A percentile compares a stretch with the other conserved stretches of the same genome.
phyloP scores from a whole-genome alignment of 1,140 invertebrate genomes.

The Bombus huntii region DNA sequence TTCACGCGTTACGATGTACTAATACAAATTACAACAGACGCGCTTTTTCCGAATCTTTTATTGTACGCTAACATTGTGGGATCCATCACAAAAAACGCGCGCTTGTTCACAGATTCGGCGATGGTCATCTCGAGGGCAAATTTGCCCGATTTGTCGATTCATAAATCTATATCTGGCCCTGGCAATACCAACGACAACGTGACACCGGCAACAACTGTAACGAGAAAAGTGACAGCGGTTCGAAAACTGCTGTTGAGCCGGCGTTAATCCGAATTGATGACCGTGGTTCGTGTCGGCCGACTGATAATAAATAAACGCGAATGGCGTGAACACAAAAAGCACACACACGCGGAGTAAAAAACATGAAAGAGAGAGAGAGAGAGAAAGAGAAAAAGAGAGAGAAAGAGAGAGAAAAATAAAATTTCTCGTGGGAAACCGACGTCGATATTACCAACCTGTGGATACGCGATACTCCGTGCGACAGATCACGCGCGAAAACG shows the following conservation, averaged over 20 bases:
- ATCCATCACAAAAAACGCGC: no score
- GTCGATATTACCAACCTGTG: constrained; percentile 43
- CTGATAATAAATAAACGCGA: constrained; percentile 65
- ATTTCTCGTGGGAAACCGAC: neutral
- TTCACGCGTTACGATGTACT: no score
- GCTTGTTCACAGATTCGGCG: no score
- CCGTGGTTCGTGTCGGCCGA: constrained; percentile 8
- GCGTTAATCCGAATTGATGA: constrained; percentile 66
- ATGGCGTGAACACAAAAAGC: constrained; percentile 22
- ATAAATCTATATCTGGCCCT: constrained; percentile 36
- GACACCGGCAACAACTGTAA: constrained; percentile 29
- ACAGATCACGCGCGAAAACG: constrained; percentile 10
- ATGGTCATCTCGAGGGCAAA: neutral
- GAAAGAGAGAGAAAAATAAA: neutral
- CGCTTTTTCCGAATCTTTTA: no score
- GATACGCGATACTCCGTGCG: constrained; percentile 13
- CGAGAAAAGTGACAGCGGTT: constrained; percentile 60
- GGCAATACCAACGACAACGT: constrained; percentile 14
- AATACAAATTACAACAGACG: no score
- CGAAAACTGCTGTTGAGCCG: constrained; percentile 56
- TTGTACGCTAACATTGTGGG: no score
- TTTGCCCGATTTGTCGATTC: constrained; percentile 1
- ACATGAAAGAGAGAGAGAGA: neutral
- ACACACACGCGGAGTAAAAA: neutral
- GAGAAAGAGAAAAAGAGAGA: no score